These are phyloP conservation scores for Hippolais icterina DNA, from an alignment of 2,113 vertebrate species.

Conservation along the genomic window DNA sequence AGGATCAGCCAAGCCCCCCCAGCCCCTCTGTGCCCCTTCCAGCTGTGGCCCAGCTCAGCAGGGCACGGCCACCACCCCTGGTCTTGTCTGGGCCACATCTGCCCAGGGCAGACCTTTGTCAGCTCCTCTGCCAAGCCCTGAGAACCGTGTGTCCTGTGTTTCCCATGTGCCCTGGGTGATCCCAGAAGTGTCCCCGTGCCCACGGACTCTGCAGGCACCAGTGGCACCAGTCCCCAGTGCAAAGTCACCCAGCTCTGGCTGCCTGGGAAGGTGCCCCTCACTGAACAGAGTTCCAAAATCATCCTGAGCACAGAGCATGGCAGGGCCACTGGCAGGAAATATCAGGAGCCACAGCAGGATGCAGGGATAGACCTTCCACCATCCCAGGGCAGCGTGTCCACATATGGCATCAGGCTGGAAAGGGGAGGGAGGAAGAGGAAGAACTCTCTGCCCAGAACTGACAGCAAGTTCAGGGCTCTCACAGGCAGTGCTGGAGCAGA, in stretches of 20 bases:
- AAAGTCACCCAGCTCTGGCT: slow-evolving; percentile 10
- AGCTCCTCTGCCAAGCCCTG: not conserved
- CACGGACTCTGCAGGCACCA: not conserved
- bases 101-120: not conserved
- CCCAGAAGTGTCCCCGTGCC: not conserved
- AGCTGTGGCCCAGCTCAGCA: not conserved
- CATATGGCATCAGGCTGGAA: not conserved
- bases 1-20: not conserved
- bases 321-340: not conserved
- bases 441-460: not conserved
- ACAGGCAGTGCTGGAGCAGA: not conserved
- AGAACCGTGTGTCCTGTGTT: not conserved
- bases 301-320: not conserved
- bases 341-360: not conserved
- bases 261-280: not conserved
- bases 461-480: not conserved
- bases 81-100: not conserved
- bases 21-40: not conserved
- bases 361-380: not conserved
- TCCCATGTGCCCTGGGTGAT: not conserved
- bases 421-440: not conserved
- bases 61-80: not conserved
- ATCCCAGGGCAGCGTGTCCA: not conserved
- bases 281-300: not conserved
- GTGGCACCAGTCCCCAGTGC: accelerated